Evolutionary conservation across 2,888 invertebrate genomes (phyloP).

Genomic region (Bellardia bayeri): DNA sequence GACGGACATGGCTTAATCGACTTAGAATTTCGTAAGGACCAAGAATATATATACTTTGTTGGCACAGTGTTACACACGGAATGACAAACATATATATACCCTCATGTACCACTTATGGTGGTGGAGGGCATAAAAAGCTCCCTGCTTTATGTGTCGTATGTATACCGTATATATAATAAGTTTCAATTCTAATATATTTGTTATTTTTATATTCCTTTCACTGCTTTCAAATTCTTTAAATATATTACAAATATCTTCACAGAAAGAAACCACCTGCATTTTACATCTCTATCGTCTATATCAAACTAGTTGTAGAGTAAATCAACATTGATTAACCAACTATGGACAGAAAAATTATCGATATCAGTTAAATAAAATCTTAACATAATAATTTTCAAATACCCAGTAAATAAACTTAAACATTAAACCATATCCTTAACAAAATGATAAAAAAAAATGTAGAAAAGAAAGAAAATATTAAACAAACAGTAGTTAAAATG

Average conservation of each 20-base stretch:
- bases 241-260: background rate
- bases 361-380: constrained; percentile 42
- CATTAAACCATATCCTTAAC: constrained; percentile 40
- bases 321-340: constrained; percentile 29
- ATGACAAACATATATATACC: no score
- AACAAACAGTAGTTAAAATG: constrained; percentile 65
- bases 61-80: no score
- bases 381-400: constrained; percentile 60
- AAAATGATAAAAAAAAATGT: background rate
- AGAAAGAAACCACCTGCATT: background rate
- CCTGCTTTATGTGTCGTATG: no score
- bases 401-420: constrained; percentile 12
- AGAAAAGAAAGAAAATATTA: constrained; percentile 16
- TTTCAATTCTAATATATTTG: no score
- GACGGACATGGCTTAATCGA: no score
- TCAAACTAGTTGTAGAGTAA: background rate
- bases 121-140: no score
- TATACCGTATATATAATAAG: no score
- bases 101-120: no score
- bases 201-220: background rate
- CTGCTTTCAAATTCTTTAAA: background rate
- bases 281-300: constrained; percentile 25
- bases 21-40: no score
- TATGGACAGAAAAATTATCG: constrained; percentile 13
- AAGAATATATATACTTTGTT: no score